Conservation (phyloP, 2,797 vertebrate genomes). For the Ataeniobius toweri region DNA sequence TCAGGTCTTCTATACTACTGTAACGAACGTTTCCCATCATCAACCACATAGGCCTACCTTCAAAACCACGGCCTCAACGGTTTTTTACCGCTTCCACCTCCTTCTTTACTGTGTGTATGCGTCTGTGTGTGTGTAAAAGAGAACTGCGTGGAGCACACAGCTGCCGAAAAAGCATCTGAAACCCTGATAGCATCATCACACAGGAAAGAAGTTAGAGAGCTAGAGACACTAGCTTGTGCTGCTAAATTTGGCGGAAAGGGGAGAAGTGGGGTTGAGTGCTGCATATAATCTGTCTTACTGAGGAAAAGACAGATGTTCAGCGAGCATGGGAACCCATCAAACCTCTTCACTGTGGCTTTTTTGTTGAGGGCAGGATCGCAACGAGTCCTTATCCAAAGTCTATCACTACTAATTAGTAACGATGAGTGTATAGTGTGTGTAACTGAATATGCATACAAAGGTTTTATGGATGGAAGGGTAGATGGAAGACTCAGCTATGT, state of each 20-base stretch:
- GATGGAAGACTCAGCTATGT: slow-evolving; percentile 3
- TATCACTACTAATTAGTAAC: slow-evolving; percentile 56
- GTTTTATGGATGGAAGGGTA: slow-evolving; percentile 12
- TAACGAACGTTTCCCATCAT: slow-evolving; percentile 93
- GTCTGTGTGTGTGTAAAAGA: slow-evolving; percentile 37
- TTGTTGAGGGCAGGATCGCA: slow-evolving; percentile 50
- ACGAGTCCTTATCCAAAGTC: slow-evolving; percentile 34
- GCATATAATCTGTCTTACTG: slow-evolving; percentile 58
- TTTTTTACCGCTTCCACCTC: slow-evolving; percentile 93
- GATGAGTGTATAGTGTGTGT: slow-evolving; percentile 21
- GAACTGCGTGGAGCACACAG: slow-evolving; percentile 67
- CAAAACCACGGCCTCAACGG: slow-evolving; percentile 92
- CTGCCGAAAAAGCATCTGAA: slow-evolving; percentile 71
- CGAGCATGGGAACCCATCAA: slow-evolving; percentile 57
- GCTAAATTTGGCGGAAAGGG: slow-evolving; percentile 60
- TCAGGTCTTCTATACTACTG: slow-evolving; percentile 45
- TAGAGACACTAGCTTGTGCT: slow-evolving; percentile 53
- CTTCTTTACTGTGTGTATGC: slow-evolving; percentile 58
- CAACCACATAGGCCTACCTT: slow-evolving; percentile 89
- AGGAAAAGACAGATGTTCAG: slow-evolving; percentile 70
- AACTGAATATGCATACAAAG: slow-evolving; percentile 37
- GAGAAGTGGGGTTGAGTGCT: slow-evolving; percentile 55
- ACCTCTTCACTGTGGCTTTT: slow-evolving; percentile 51
- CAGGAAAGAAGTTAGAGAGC: slow-evolving; percentile 69
- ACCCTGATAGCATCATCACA: slow-evolving; percentile 84